Conservation (phyloP, 2,888 invertebrate species). For the Anagyrus pseudococci region DNA sequence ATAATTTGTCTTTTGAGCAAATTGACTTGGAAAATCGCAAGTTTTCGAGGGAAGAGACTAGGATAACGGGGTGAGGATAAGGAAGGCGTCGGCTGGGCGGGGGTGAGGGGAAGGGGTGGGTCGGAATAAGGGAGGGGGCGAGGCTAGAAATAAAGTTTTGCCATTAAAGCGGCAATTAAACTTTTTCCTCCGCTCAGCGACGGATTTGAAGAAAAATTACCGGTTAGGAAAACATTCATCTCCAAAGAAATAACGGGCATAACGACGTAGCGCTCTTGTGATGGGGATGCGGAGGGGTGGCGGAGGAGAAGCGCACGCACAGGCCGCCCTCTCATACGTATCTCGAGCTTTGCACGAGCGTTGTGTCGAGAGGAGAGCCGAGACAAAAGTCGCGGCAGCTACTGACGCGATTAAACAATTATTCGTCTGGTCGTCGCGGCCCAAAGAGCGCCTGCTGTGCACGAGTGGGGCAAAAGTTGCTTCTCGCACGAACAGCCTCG, state of each 20-base stretch:
- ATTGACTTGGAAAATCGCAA: constrained; percentile 32
- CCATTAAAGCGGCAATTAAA: constrained; percentile 37
- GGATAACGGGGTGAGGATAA: too few species aligned
- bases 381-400: too few species aligned
- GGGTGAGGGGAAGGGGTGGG: too few species aligned
- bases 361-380: too few species aligned
- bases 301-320: neutral
- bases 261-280: too few species aligned
- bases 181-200: constrained; percentile 33
- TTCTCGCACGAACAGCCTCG: too few species aligned
- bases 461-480: constrained; percentile 14
- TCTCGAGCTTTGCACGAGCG: too few species aligned
- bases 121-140: too few species aligned
- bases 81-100: too few species aligned
- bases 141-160: constrained; percentile 35
- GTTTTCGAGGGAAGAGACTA: neutral
- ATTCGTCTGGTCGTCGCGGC: constrained; percentile 15
- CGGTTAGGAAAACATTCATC: constrained; percentile 29
- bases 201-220: constrained; percentile 33
- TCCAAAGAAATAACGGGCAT: constrained; percentile 8
- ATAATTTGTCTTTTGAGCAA: constrained; percentile 28
- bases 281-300: too few species aligned
- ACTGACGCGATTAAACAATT: constrained; percentile 26
- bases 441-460: too few species aligned
- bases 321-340: too few species aligned